phyloP scores from a whole-genome alignment of 2,888 invertebrate genomes.

The Antitype chi region DNA sequence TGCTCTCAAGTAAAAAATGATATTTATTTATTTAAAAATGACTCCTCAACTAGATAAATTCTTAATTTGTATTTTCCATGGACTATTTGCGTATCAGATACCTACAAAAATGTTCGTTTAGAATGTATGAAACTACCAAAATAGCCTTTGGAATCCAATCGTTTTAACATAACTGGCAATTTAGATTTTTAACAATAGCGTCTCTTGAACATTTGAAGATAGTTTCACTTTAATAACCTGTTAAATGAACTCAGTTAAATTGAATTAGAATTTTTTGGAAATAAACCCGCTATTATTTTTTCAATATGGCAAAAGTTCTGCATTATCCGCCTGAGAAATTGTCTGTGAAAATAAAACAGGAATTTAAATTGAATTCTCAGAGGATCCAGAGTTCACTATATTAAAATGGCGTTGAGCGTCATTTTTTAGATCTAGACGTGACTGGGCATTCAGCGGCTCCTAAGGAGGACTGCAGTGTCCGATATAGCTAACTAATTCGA shows the following conservation, averaged over 20 bases:
- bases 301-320: background rate
- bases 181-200: too few relatives aligned
- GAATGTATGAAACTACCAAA: background rate
- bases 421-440: slow-evolving; percentile 36
- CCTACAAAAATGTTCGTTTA: background rate
- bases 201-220: background rate
- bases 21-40: too few relatives aligned
- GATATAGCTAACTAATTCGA: too few relatives aligned
- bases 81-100: too few relatives aligned
- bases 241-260: too few relatives aligned
- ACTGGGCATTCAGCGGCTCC: slow-evolving; percentile 10
- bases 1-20: too few relatives aligned
- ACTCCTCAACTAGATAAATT: background rate
- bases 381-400: slow-evolving; percentile 11
- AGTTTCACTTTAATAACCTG: background rate
- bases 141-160: background rate
- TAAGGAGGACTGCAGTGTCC: background rate
- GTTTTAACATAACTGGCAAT: background rate
- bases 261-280: background rate
- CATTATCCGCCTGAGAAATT: slow-evolving; percentile 5
- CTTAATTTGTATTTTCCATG: background rate
- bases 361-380: slow-evolving; percentile 38
- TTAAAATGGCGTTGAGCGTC: slow-evolving; percentile 14
- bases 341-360: slow-evolving; percentile 8
- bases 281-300: background rate